A percentile compares a stretch with the other conserved stretches of the same genome.
Evolutionary conservation across 2,888 invertebrate species (phyloP).

Genomic region (Tipula vernalis): DNA sequence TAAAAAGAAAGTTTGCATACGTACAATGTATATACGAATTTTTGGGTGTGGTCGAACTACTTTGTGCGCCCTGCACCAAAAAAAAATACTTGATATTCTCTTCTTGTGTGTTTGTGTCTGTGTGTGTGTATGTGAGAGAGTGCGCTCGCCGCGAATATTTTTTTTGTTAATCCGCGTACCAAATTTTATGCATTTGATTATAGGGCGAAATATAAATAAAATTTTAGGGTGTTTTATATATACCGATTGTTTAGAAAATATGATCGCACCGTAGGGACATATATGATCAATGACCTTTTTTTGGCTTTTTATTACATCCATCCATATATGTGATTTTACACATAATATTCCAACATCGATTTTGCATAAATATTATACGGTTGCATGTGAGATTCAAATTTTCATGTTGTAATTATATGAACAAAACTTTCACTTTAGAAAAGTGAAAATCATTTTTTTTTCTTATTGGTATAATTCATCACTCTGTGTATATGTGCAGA

Average conservation of each 20-base stretch:
- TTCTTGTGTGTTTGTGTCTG: background rate
- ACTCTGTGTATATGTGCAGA: background rate
- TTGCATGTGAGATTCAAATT: background rate
- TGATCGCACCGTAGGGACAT: background rate
- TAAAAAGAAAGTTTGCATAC: background rate
- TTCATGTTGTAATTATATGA: background rate
- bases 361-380: background rate
- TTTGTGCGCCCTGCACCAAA: background rate
- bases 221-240: background rate
- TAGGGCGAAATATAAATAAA: background rate
- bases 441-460: background rate
- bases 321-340: background rate
- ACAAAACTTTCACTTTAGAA: background rate
- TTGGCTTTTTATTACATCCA: background rate
- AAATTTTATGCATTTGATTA: background rate
- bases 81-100: background rate
- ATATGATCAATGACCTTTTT: background rate
- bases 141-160: background rate
- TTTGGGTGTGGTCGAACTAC: background rate
- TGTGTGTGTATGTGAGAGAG: no score
- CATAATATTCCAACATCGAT: background rate
- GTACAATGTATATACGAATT: background rate
- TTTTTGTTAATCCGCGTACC: background rate
- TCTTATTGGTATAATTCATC: background rate
- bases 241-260: background rate